Evolutionary conservation across 2,113 vertebrate genomes (phyloP), one percentile per base, ranked within the genome.

Genomic region (Malurus melanocephalus): DNA sequence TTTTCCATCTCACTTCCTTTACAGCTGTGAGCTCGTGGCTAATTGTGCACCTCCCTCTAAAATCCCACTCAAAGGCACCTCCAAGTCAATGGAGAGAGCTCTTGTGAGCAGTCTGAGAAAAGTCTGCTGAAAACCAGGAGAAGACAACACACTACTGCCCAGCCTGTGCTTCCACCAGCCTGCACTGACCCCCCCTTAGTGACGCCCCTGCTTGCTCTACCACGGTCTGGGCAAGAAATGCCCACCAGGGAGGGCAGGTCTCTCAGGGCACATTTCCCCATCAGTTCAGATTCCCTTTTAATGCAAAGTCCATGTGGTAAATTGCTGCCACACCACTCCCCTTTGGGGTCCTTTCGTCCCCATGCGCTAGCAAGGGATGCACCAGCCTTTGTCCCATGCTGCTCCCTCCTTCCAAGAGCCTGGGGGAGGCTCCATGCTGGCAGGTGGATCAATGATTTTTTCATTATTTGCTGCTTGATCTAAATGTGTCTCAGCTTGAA

Each of bases 401-500:
- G 49, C 75, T 82, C 38, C 53, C 68, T 92, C 77, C 33, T 93
- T 66, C 83, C 93, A 90, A 91, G 59, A 84, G 86, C 95, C 94
- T 40, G 66, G 52, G 61, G 86, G 81, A 88, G 73, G 27, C 74
- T 95, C 30, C 48, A 64, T 16, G 42, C 53, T 91, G 94, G 94
- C 93, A 95, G 89, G 78, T 94, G 94, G 88, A 93, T 93, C 82
- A 89, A 80, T 86, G 76, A 51, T 75, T 88, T 74, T 86, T 89
- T 90, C 9, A 2, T 92, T 85, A 76, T 90, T 94, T 74, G 27
- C 71, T 88, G 69, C 90, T 89, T 81, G 87, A 87, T 90, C 72
- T 95, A 80, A 95, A 95, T 94, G 64, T 92, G 87, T 84, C 89
- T 96, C 22, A 24, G 84, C 85, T 92, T 83, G 87, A 93, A 80